A percentile compares a stretch with the other conserved stretches of the same genome.
phyloP scores from a whole-genome alignment of 2,797 vertebrate species.

The Cephalopachus bancanus region DNA sequence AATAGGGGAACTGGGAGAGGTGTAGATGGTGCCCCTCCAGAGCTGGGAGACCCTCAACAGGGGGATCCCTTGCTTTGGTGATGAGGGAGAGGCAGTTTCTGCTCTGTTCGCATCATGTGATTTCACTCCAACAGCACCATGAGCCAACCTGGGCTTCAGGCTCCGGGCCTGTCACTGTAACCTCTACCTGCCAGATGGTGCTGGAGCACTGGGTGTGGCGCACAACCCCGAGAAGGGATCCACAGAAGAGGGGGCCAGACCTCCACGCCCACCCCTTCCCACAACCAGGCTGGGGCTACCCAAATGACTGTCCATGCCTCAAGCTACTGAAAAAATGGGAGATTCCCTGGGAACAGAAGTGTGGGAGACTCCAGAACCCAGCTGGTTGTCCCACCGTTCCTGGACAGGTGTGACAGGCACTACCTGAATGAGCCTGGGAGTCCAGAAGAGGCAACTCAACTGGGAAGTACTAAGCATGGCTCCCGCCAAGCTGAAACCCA shows the following conservation, averaged over 20 bases:
- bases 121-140: accelerated
- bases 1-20: background rate
- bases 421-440: too few species aligned
- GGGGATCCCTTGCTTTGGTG: accelerated
- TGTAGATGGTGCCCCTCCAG: background rate
- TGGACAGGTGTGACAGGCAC: too few species aligned
- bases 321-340: accelerated
- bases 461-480: background rate
- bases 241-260: accelerated
- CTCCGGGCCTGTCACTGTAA: too few species aligned
- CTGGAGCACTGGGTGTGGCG: accelerated
- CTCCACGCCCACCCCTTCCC: background rate
- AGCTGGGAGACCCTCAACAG: too few species aligned
- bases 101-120: accelerated
- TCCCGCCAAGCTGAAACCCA: background rate
- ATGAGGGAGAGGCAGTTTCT: background rate
- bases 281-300: background rate
- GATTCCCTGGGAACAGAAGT: too few species aligned
- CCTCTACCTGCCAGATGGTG: background rate
- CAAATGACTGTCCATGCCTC: accelerated
- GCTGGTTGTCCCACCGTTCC: accelerated
- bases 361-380: accelerated
- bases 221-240: background rate
- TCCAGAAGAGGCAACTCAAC: accelerated
- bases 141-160: accelerated